Base-by-base conservation (phyloP, 53 echinoderm and acorn worm genomes). In the Crossaster papposus region DNA sequence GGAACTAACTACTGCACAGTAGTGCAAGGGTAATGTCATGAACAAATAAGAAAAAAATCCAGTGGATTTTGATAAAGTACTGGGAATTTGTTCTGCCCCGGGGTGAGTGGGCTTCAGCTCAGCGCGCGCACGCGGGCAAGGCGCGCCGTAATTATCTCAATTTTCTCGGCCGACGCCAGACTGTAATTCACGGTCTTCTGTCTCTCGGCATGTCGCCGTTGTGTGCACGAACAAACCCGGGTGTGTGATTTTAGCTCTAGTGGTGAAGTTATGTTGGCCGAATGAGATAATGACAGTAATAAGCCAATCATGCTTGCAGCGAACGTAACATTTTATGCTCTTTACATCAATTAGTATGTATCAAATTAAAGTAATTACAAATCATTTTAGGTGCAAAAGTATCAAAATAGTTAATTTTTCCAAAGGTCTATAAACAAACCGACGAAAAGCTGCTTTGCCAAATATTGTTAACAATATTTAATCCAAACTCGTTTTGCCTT, bases 131-230 rank as follows among this genome's bases (percentile, higher is more conserved):
- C 22, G 52, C 38, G 22, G 54, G 75, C 20, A 58, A 80, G 36
- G 80, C 28, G 80, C 26, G 30, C 87, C 87, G 87, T 86, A 87
- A 87, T 87, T 87, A 87, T 87, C 87, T 87, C 75, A 75, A 62
- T 87, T 74, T 75, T 87, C 87, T 35, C 64, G 87, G 87, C 52
- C 87, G 87, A 87, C 87, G 87, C 87, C 87, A 63, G 24, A 3
- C 55, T 63, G 63, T 76, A 76, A 72, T 77, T 77, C 77, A 62
- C 77, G 76, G 76, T 75, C 76, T 63, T 87, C 62, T 20, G 54
- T 87, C 87, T 87, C 87, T 87, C 58, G 77, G 77, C 54, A 53
- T 36, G 54, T 63, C 62, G 76, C 64, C 81, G 64, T 13, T 83
- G 83, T 31, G 63, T 23, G 54, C 63, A 32, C 22, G 81, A 58